phyloP scores from a whole-genome alignment of 2,888 invertebrate species.

The Apeira syringaria region DNA sequence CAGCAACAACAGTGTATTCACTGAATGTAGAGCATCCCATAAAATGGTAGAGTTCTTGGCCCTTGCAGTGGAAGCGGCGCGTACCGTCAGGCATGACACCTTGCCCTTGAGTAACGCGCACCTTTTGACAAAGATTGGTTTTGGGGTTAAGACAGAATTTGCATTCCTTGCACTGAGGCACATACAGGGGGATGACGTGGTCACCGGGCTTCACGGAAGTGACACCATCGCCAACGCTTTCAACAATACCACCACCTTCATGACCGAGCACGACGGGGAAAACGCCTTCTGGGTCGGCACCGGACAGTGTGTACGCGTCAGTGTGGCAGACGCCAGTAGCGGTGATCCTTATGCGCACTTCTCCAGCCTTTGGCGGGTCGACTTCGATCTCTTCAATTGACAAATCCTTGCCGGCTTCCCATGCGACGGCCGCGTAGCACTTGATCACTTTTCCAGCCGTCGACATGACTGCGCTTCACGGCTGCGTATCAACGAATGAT shows the following conservation, averaged over 20 bases:
- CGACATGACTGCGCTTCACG: constrained; percentile 54
- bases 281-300: constrained; percentile 94
- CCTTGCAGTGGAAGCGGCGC: constrained; percentile 91
- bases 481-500: constrained; percentile 44
- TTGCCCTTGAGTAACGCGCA: constrained; percentile 92
- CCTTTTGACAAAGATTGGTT: constrained; percentile 98
- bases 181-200: constrained; percentile 98
- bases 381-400: constrained; percentile 96
- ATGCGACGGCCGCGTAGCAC: constrained; percentile 98
- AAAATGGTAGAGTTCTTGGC: constrained; percentile 91
- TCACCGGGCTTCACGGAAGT: constrained; percentile 94
- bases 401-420: constrained; percentile 95
- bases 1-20: constrained; percentile 97
- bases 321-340: constrained; percentile 96
- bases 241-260: constrained; percentile 98
- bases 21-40: constrained; percentile 99
- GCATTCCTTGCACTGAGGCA: constrained; percentile 98
- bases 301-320: constrained; percentile 94
- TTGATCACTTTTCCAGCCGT: constrained; percentile 88
- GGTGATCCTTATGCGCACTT: constrained; percentile 92
- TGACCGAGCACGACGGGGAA: constrained; percentile 98
- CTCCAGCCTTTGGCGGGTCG: constrained; percentile 95
- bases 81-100: constrained; percentile 97
- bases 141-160: constrained; percentile 98
- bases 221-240: constrained; percentile 97